Conservation (phyloP, 2,113 vertebrate species). For the Daboia siamensis region DNA sequence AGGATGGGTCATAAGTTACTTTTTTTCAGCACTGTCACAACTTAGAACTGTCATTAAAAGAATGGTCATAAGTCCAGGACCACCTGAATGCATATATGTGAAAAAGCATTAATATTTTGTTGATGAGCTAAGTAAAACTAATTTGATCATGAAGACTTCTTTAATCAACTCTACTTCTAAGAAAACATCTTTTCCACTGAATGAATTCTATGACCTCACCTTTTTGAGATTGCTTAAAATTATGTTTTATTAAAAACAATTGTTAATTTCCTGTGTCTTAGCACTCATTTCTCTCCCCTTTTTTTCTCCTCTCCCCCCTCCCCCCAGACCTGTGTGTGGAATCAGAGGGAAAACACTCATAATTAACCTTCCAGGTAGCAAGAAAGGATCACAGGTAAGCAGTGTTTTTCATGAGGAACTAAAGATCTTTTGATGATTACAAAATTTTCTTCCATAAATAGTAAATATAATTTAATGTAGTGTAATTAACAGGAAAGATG, state of each 20-base stretch:
- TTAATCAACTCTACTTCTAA: neutral
- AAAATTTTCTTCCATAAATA: neutral
- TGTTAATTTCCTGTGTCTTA: conserved; percentile 3
- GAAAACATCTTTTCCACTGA: neutral
- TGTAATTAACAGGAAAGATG: neutral
- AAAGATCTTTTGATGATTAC: neutral
- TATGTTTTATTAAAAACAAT: neutral
- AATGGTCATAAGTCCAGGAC: neutral
- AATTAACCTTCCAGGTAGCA: conserved; percentile 99
- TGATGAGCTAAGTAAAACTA: neutral
- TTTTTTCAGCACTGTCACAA: neutral
- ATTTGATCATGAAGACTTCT: neutral
- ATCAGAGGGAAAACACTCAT: conserved; percentile 99
- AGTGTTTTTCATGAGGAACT: neutral
- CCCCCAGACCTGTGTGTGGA: conserved; percentile 92
- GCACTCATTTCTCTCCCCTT: conserved; percentile 50
- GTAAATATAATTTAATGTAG: neutral
- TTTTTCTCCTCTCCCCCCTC: conserved; percentile 57
- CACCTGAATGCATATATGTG: neutral
- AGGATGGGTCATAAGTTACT: neutral
- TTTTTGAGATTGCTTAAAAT: neutral
- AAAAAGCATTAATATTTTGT: neutral
- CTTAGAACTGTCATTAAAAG: neutral
- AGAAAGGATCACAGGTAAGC: conserved; percentile 98
- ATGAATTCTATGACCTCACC: neutral